Conservation (phyloP, 2,888 invertebrate species). For the Adelphocoris suturalis region DNA sequence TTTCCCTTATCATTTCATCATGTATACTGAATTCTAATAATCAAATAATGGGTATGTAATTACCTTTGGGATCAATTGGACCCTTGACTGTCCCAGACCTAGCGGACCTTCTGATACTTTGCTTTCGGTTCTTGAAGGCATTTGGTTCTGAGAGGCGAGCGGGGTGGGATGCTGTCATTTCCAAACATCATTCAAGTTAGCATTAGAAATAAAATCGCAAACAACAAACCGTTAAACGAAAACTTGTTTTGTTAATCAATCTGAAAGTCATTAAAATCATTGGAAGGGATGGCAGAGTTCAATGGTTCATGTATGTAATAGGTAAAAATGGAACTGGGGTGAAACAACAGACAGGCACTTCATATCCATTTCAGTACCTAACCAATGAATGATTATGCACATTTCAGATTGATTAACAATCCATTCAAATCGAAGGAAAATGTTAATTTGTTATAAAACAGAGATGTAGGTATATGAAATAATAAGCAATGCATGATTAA, state of each 20-base stretch:
- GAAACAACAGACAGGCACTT: no score
- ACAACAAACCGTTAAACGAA: conserved; percentile 9
- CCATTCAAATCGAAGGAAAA: neutral
- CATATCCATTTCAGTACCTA: no score
- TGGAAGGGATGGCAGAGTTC: no score
- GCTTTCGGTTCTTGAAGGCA: conserved; percentile 87
- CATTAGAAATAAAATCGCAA: neutral
- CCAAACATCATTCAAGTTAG: conserved; percentile 41
- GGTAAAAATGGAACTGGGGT: no score
- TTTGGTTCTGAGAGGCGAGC: conserved; percentile 84
- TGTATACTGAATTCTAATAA: neutral
- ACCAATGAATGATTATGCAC: no score
- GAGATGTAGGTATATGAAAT: no score
- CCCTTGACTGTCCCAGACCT: conserved; percentile 83
- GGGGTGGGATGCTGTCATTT: conserved; percentile 82
- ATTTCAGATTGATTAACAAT: neutral
- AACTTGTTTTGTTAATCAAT: neutral
- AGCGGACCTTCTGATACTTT: conserved; percentile 88
- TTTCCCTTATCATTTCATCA: no score
- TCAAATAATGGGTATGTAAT: conserved; percentile 4
- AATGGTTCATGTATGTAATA: no score
- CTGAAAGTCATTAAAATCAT: neutral
- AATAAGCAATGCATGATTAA: no score
- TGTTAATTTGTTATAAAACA: conserved; percentile 19
- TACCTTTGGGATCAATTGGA: conserved; percentile 81